Evolutionary conservation across 2,113 vertebrate genomes (phyloP), one percentile per base, ranked within the genome.

Genomic region (Alligator sinensis): DNA sequence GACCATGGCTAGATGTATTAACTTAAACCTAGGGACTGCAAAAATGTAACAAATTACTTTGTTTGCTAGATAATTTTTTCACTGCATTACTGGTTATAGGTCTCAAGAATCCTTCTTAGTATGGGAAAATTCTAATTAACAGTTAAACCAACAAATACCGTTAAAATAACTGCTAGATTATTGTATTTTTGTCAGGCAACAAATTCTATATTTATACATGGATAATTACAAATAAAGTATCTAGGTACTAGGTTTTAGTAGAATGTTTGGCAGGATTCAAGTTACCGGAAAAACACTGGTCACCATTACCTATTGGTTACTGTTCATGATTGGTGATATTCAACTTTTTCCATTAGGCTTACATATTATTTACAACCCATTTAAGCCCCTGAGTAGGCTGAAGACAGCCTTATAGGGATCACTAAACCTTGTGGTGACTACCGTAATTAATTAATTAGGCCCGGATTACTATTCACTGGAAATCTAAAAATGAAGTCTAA

Each of bases 121-220:
- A 38, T 38, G 5, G 38, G 38, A 38, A 38, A 17, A 55, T 81
- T 83, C 82, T 16, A 13, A 54, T 77, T 90, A 72, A 72, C 80
- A 85, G 34, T 78, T 91, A 66, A 94, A 89, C 38, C 55, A 89
- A 87, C 75, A 90, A 84, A 79, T 17, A 82, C 28, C 83, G 89
- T 78, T 75, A 34, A 11, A 47, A 4, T 77, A 24, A 24, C 1
- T 30, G 47, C 15, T 74, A 89, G 17, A 87, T 62, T 63, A 72
- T 59, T 4, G 4, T 15, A 59, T 2, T 2, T 66, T 78, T 47
- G 62, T 84, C 61, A 95, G 34, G 47, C 64, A 75, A 34, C n/a
- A 86, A 80, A 59, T 34, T 66, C 30, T 54, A 9, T 54, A 62
- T 47, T 80, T 4, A 54, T 77, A 92, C 91, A 83, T 61, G 60